Base-by-base conservation (phyloP, 2,888 invertebrate species). In the Drosophila atripex region DNA sequence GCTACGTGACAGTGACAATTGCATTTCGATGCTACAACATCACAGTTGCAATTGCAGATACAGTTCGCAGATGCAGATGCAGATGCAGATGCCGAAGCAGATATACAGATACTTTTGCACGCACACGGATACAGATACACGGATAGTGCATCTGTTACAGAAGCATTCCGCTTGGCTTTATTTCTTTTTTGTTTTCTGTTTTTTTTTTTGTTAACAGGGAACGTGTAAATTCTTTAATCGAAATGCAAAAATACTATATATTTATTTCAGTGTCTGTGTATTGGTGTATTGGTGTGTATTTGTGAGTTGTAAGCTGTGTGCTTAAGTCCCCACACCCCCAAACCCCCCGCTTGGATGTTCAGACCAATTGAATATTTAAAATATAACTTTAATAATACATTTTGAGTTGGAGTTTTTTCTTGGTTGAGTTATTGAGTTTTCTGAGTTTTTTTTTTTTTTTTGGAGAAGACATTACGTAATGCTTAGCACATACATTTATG, bases 1-100 rank as follows among this genome's bases (percentile, higher is more conserved):
- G 64, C 69, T 68, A 84, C 78, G 87, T 84, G 87, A 85, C 87
- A 75, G 57, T 72, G 78, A 80, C 84, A 86, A 83, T 85, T 66
- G 66, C 71, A 70, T 50, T 66, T 71, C 71, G 58, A 66, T 57
- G 72, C 53, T 38, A 41, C 39, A 30, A 32, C 23, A 18, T 16
- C 30, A n/a, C 49, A 49, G 49, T 5, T 49, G 49, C 21, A 57
- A 25, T 39, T 49, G 49, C 49, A 30, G 7, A 30, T 46, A 46
- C 39, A 39, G 39, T 3, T 39, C 6, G 16, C 39, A 16, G 16
- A 28, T 49, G n/a, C 68, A 53, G n/a, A n/a, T 49, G 49, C 49
- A 30, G 7, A 30, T 46, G 38, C 39, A 39, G 39, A 1, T 39
- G 16, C 39, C 9, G 16, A 28, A 43, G n/a, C 68, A 53, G 47